A percentile compares a stretch with the other conserved stretches of the same genome.
Evolutionary conservation across 2,797 vertebrate genomes (phyloP).

Genomic region (Taenioides sp.): DNA sequence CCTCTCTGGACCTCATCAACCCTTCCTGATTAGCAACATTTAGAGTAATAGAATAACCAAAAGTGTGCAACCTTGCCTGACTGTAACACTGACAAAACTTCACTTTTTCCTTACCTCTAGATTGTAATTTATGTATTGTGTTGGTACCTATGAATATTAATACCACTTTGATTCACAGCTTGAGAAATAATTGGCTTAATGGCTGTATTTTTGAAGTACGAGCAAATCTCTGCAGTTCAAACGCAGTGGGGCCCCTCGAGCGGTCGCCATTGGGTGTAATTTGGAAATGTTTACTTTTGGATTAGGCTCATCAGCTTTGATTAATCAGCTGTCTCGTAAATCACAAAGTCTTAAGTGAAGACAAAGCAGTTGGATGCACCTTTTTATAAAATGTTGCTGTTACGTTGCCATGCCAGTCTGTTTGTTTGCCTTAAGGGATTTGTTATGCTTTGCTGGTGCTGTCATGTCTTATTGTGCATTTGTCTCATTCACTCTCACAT

Average conservation of each 20-base stretch:
- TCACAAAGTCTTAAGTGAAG: slow-evolving; percentile 31
- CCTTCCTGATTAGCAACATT: slow-evolving; percentile 51
- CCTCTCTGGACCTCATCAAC: slow-evolving; percentile 35
- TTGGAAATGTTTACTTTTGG: slow-evolving; percentile 47
- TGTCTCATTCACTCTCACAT: slow-evolving; percentile 93
- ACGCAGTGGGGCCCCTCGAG: slow-evolving; percentile 42
- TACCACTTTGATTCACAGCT: slow-evolving; percentile 32
- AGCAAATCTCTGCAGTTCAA: slow-evolving; percentile 44
- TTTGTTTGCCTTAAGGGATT: slow-evolving; percentile 69
- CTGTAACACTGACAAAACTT: slow-evolving; percentile 24
- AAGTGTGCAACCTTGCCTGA: slow-evolving; percentile 19
- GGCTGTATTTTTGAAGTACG: slow-evolving; percentile 32
- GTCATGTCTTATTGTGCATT: slow-evolving; percentile 85
- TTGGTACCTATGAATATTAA: slow-evolving; percentile 40
- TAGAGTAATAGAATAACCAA: slow-evolving; percentile 21
- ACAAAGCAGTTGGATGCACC: slow-evolving; percentile 36
- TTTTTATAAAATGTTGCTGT: slow-evolving; percentile 47
- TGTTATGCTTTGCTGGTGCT: slow-evolving; percentile 83
- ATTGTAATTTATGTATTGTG: slow-evolving; percentile 34
- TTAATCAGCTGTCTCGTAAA: slow-evolving; percentile 44
- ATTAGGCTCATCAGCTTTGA: slow-evolving; percentile 45
- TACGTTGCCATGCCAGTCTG: slow-evolving; percentile 40
- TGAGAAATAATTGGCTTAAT: slow-evolving; percentile 45
- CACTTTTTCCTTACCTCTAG: slow-evolving; percentile 17
- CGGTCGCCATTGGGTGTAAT: slow-evolving; percentile 33